Conservation (phyloP, 2,888 invertebrate species). For the Lacanobia wlatinum region DNA sequence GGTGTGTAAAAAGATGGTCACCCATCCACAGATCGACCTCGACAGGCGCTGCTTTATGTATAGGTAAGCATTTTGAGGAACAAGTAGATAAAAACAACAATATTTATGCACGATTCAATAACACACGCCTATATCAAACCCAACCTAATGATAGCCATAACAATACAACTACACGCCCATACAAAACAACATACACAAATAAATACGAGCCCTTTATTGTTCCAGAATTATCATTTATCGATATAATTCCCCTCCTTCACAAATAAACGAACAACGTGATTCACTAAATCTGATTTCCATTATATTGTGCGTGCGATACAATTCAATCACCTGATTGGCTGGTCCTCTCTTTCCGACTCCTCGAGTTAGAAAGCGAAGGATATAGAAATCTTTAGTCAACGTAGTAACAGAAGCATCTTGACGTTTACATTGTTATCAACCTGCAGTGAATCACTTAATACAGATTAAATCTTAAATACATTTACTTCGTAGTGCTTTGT, state of each 20-base stretch:
- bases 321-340: slow-evolving; percentile 67
- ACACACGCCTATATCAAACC: not conserved
- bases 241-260: too few species aligned
- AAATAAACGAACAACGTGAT: too few species aligned
- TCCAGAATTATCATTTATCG: too few species aligned
- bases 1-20: too few species aligned
- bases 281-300: too few species aligned
- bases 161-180: slow-evolving; percentile 11
- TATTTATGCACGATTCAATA: not conserved
- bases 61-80: too few species aligned
- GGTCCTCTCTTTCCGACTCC: slow-evolving; percentile 38
- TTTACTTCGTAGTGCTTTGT: slow-evolving; percentile 54
- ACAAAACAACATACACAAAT: slow-evolving; percentile 9
- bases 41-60: too few species aligned
- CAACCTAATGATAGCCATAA: slow-evolving; percentile 6
- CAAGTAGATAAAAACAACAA: too few species aligned
- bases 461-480: slow-evolving; percentile 61
- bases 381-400: slow-evolving; percentile 42
- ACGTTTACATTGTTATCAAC: slow-evolving; percentile 61
- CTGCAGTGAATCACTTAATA: slow-evolving; percentile 57
- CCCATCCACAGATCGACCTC: too few species aligned
- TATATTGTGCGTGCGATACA: too few species aligned
- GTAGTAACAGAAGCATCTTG: slow-evolving; percentile 38
- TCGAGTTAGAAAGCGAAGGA: slow-evolving; percentile 38
- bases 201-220: too few species aligned